A percentile compares a stretch with the other conserved stretches of the same genome.
These are phyloP conservation scores for Cepphus grylle DNA, from an alignment of 2,113 vertebrate genomes.

Conservation along the genomic window DNA sequence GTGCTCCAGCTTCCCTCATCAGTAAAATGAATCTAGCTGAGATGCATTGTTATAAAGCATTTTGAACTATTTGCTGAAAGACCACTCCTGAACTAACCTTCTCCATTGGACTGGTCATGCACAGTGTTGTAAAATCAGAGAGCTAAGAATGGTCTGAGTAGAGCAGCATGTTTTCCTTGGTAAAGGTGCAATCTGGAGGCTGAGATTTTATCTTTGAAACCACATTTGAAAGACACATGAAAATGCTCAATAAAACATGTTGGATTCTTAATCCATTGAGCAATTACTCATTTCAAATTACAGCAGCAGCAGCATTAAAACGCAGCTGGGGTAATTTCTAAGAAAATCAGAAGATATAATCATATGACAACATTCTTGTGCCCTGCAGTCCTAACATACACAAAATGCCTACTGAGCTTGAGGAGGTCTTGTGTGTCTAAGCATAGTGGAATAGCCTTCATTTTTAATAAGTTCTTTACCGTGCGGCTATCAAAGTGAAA, in stretches of 20 bases:
- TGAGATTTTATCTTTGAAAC: conserved; percentile 22
- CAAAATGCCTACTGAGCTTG: neutral
- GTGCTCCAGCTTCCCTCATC: neutral
- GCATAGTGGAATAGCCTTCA: neutral
- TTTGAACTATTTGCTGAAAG: neutral
- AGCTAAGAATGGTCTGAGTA: neutral
- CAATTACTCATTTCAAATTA: conserved; percentile 7
- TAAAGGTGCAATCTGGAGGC: neutral
- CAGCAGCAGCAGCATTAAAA: neutral
- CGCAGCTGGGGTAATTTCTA: conserved; percentile 32
- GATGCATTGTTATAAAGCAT: accelerated
- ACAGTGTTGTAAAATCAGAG: neutral
- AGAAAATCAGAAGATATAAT: conserved; percentile 6
- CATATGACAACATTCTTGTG: neutral
- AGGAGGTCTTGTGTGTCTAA: neutral
- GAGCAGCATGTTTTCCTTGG: neutral
- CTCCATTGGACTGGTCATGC: accelerated
- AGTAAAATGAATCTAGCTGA: accelerated
- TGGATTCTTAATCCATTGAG: neutral
- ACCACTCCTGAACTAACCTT: neutral
- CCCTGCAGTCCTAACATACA: neutral
- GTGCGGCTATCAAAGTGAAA: neutral
- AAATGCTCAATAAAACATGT: neutral
- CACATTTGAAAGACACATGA: neutral
- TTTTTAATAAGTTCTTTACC: neutral